Evolutionary conservation across 2,888 invertebrate genomes (phyloP).

Genomic region (Timema cristinae): DNA sequence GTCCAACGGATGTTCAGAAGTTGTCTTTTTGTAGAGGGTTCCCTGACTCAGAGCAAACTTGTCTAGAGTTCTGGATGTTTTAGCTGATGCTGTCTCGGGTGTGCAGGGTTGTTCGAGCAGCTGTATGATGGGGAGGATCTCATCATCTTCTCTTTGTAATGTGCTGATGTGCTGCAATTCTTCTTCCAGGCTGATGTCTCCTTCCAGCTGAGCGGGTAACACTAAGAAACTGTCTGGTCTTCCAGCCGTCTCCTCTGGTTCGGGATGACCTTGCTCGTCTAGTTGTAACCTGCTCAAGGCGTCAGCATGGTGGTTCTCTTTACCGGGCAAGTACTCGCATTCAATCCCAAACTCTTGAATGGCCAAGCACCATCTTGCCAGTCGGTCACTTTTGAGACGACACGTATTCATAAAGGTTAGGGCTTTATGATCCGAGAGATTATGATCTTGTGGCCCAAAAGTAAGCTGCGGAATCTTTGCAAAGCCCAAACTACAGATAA

Average conservation of each 20-base stretch:
- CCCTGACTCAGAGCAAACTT: too few relatives aligned
- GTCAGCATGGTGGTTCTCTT: background rate
- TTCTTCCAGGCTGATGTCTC: too few relatives aligned
- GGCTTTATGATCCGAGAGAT: background rate
- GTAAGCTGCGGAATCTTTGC: background rate
- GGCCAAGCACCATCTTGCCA: background rate
- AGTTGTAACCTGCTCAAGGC: background rate
- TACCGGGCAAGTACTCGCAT: background rate
- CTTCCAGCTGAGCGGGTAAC: too few relatives aligned
- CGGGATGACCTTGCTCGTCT: background rate
- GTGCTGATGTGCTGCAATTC: too few relatives aligned
- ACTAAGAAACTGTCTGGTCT: too few relatives aligned
- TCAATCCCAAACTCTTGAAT: constrained; percentile 1
- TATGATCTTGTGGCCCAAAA: background rate
- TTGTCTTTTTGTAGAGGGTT: too few relatives aligned
- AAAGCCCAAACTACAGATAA: constrained; percentile 7
- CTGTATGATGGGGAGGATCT: too few relatives aligned
- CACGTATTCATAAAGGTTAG: background rate
- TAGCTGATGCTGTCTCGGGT: too few relatives aligned
- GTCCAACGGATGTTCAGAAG: too few relatives aligned
- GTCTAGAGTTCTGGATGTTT: too few relatives aligned
- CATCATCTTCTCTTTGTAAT: too few relatives aligned
- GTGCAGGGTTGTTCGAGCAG: too few relatives aligned
- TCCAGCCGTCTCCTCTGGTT: background rate
- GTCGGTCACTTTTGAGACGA: background rate